Percentiles rank a stretch among this genome's conserved stretches.
Evolutionary conservation across 2,888 invertebrate species (phyloP).

Genomic region (Tortrix viridana): DNA sequence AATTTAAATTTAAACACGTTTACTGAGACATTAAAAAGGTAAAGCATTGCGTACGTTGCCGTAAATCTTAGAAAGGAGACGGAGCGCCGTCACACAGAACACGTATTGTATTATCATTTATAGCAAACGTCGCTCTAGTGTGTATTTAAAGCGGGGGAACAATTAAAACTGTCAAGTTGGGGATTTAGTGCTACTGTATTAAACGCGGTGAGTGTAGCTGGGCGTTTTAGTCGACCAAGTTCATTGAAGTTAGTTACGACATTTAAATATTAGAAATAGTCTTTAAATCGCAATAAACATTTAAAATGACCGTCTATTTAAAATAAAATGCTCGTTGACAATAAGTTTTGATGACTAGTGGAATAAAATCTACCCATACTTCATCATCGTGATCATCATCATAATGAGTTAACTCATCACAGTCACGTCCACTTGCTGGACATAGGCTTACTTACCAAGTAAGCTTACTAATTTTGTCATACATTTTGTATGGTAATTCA

Average conservation of each 20-base stretch:
- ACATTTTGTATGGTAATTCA: too few species aligned
- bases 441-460: too few species aligned
- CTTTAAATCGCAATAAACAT: too few species aligned
- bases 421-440: too few species aligned
- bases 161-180: slow-evolving; percentile 51
- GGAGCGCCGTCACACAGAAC: slow-evolving; percentile 58
- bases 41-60: slow-evolving; percentile 47
- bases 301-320: too few species aligned
- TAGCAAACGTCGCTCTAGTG: slow-evolving; percentile 65
- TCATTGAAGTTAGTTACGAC: slow-evolving; percentile 10
- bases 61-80: slow-evolving; percentile 58
- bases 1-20: slow-evolving; percentile 49
- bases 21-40: slow-evolving; percentile 53
- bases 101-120: slow-evolving; percentile 63
- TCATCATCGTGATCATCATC: too few species aligned
- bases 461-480: too few species aligned
- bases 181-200: slow-evolving; percentile 48
- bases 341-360: too few species aligned
- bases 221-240: slow-evolving; percentile 11
- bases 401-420: too few species aligned
- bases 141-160: slow-evolving; percentile 58
- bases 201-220: slow-evolving; percentile 44
- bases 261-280: too few species aligned
- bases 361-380: too few species aligned
- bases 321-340: too few species aligned